These are phyloP conservation scores for Drosophila albomicans DNA, from an alignment of 1,140 invertebrate species.

Conservation along the genomic window DNA sequence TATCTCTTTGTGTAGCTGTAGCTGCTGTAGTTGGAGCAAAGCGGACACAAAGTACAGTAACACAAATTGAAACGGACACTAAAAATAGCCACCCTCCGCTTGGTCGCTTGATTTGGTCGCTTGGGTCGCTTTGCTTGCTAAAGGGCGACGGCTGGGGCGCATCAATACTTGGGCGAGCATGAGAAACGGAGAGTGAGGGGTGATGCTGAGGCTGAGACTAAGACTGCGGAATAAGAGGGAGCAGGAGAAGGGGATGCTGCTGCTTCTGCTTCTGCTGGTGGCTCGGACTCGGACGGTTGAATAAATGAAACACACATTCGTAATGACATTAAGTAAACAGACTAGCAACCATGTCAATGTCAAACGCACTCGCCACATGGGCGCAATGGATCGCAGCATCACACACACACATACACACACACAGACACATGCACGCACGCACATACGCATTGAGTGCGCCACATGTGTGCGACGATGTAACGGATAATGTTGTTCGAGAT, in stretches of 20 bases:
- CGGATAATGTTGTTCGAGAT: constrained; percentile 52
- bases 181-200: background rate
- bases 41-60: constrained; percentile 72
- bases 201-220: constrained; percentile 2
- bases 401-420: constrained; percentile 19
- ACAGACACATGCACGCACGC: background rate
- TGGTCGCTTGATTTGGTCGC: background rate
- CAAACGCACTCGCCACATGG: constrained; percentile 72
- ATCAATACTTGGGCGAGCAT: constrained; percentile 51
- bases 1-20: constrained; percentile 12
- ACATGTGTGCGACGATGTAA: constrained; percentile 66
- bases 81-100: constrained; percentile 75
- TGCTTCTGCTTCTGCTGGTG: constrained; percentile 4
- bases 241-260: background rate
- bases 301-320: constrained; percentile 72
- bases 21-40: constrained; percentile 15
- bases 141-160: constrained; percentile 68
- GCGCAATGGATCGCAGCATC: constrained; percentile 27
- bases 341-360: constrained; percentile 77
- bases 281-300: constrained; percentile 58
- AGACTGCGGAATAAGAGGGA: background rate
- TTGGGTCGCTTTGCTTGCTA: constrained; percentile 1
- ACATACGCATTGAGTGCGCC: constrained; percentile 21
- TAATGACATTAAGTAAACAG: constrained; percentile 78
- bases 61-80: constrained; percentile 75